A percentile compares a stretch with the other conserved stretches of the same genome.
phyloP scores from a whole-genome alignment of 2,797 vertebrate genomes.

The Bradypodion ventrale region DNA sequence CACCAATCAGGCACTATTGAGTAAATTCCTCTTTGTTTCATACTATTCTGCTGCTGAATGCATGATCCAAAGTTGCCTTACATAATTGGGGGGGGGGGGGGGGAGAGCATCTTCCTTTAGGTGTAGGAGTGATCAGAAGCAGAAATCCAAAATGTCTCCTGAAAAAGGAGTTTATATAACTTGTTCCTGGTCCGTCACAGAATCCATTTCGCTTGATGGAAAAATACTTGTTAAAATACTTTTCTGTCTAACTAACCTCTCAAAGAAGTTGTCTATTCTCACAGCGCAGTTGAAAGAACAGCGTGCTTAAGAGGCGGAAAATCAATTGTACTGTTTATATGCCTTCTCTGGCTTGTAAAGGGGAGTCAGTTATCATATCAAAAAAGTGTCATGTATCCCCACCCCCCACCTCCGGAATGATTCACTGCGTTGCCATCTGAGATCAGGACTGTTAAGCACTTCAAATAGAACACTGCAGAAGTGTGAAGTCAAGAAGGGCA shows the following conservation, averaged over 20 bases:
- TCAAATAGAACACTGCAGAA: conserved; percentile 20
- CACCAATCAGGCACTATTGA: not conserved
- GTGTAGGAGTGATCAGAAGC: not conserved
- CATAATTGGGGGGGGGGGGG: not conserved
- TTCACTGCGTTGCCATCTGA: conserved; percentile 17
- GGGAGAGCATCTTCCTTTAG: not conserved
- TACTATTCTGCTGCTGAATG: not conserved
- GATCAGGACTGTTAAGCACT: not conserved
- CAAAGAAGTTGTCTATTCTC: conserved; percentile 33
- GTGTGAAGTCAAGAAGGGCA: conserved; percentile 14
- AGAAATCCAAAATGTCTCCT: conserved; percentile 1
- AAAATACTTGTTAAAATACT: conserved; percentile 20
- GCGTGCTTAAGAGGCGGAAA: not conserved
- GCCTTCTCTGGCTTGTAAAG: not conserved
- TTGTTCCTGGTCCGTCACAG: accelerated
- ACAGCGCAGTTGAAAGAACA: not conserved
- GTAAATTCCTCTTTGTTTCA: not conserved
- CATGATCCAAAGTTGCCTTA: not conserved
- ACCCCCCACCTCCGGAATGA: conserved; percentile 9
- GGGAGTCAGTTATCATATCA: conserved; percentile 40
- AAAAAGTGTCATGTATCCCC: not conserved
- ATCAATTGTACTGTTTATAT: not conserved
- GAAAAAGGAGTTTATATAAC: accelerated
- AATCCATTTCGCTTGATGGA: conserved; percentile 1
- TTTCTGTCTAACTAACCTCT: not conserved